phyloP scores from a whole-genome alignment of 1,140 invertebrate genomes.

The Hydropsyche tenuis region DNA sequence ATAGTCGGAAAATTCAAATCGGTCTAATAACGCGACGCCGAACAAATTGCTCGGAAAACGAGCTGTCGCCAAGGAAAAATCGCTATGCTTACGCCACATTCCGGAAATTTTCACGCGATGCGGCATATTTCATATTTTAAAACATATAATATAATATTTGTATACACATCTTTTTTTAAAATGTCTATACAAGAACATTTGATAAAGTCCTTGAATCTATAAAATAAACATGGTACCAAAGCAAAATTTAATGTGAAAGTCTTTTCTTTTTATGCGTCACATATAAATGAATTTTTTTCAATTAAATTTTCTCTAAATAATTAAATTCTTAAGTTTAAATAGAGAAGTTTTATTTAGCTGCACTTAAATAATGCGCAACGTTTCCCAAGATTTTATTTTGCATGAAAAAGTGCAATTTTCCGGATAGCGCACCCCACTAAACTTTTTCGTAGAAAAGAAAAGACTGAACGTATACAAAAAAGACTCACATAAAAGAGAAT shows the following conservation, averaged over 20 bases:
- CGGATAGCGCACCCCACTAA: constrained; percentile 7
- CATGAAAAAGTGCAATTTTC: constrained; percentile 22
- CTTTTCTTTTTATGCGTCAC: too few species aligned
- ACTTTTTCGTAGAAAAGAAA: neutral
- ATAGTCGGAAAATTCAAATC: constrained; percentile 29
- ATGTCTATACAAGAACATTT: too few species aligned
- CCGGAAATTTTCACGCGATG: neutral
- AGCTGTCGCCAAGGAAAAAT: constrained; percentile 21
- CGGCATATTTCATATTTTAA: too few species aligned
- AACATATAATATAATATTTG: too few species aligned
- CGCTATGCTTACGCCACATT: constrained; percentile 2
- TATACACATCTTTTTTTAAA: too few species aligned
- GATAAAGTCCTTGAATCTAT: too few species aligned
- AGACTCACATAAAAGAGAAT: constrained; percentile 2
- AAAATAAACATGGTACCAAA: too few species aligned
- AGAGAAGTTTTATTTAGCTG: neutral
- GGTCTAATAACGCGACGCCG: constrained; percentile 24
- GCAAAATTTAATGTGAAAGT: too few species aligned
- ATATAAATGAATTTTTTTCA: too few species aligned
- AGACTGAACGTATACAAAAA: too few species aligned
- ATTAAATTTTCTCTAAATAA: too few species aligned
- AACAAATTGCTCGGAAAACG: constrained; percentile 32
- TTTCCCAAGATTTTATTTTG: neutral
- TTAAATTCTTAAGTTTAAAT: too few species aligned
- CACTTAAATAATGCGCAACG: constrained; percentile 6